Percentiles rank a stretch among this genome's conserved stretches.
phyloP scores from a whole-genome alignment of 2,113 vertebrate species.

The Gopherus evgoodei region DNA sequence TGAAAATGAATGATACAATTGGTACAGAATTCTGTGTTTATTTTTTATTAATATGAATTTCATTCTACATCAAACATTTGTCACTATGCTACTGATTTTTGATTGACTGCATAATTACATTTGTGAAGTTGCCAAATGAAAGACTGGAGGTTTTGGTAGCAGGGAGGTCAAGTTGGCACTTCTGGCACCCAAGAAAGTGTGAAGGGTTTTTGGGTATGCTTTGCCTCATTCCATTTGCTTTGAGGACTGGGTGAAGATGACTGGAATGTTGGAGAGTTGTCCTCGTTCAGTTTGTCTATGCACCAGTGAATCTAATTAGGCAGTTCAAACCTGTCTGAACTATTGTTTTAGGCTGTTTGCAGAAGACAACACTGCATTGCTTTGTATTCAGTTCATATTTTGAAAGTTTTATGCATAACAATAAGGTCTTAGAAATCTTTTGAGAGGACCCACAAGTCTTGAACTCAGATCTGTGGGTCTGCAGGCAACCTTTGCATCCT shows the following conservation, averaged over 20 bases:
- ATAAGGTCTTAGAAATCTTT: not conserved
- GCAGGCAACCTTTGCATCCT: not conserved
- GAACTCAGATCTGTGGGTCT: not conserved
- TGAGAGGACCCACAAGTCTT: not conserved
- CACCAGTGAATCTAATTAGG: not conserved
- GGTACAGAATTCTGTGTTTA: not conserved
- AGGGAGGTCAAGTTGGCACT: not conserved
- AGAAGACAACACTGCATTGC: not conserved
- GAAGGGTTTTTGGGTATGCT: not conserved
- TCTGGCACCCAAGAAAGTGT: not conserved
- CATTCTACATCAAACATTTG: not conserved
- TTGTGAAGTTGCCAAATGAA: too few species aligned
- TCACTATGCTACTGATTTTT: too few species aligned
- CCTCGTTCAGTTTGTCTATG: constrained; percentile 23
- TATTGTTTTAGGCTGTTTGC: not conserved
- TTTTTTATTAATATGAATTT: not conserved
- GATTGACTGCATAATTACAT: too few species aligned
- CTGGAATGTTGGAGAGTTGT: not conserved
- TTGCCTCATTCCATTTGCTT: not conserved
- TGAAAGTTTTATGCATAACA: not conserved
- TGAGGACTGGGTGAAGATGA: not conserved
- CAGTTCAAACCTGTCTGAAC: not conserved
- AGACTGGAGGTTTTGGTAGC: not conserved
- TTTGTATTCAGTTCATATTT: not conserved
- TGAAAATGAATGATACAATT: not conserved